Percentiles rank a stretch among this genome's conserved stretches.
Conservation (phyloP, 2,888 invertebrate genomes). For the Dugesia japonica region DNA sequence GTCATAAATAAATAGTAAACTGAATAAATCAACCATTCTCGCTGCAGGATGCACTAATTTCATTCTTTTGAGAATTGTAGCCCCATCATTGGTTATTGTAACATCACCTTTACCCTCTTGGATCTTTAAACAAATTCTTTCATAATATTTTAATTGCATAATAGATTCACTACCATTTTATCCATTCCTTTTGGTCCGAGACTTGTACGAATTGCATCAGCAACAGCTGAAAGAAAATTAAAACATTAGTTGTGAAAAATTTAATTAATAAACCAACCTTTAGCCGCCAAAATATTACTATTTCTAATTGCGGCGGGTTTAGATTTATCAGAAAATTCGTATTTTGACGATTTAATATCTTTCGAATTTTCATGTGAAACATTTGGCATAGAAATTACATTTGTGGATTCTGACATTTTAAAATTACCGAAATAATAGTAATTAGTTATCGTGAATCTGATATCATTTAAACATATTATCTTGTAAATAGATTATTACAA, state of each 20-base stretch:
- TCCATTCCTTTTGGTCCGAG: conserved; percentile 97
- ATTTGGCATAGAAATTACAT: not conserved
- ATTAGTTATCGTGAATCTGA: not conserved
- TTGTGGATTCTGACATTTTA: not conserved
- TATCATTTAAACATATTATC: not conserved
- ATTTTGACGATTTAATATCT: conserved; percentile 35
- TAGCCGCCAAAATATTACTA: conserved; percentile 91
- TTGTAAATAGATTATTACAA: no score
- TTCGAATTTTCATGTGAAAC: not conserved
- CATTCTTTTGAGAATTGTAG: conserved; percentile 95
- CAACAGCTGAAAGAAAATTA: conserved; percentile 62
- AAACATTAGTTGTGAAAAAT: conserved; percentile 28
- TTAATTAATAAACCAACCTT: conserved; percentile 57
- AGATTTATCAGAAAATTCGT: conserved; percentile 51
- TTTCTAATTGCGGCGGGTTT: conserved; percentile 81
- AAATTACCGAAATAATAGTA: not conserved
- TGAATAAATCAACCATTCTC: no score
- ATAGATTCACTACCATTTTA: no score
- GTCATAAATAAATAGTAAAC: no score
- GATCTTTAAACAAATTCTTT: conserved; percentile 51
- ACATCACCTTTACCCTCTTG: conserved; percentile 91
- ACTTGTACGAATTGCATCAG: conserved; percentile 93
- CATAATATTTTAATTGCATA: no score
- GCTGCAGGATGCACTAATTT: conserved; percentile 94
- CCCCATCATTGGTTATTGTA: conserved; percentile 97